These are phyloP conservation scores for Epizoanthus fatuus DNA, from an alignment of 92 coral and sea anemone species.

Conservation along the genomic window DNA sequence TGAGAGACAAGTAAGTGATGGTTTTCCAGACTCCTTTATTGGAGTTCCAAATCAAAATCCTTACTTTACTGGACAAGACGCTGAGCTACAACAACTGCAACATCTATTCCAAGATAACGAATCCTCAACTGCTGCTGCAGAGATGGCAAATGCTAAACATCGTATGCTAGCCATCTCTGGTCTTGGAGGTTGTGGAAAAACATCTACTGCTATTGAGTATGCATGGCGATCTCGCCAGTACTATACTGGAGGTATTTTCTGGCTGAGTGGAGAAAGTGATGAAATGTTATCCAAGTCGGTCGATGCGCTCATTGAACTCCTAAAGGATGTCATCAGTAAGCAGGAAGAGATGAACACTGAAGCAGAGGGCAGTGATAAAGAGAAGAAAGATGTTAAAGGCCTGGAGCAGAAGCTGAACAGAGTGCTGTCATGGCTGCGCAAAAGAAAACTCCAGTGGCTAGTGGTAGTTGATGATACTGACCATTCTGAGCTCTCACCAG, in stretches of 20 bases:
- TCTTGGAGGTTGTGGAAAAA: conserved; percentile 71
- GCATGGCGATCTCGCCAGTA: conserved; percentile 30
- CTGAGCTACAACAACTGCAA: background rate
- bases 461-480: conserved; percentile 21
- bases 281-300: conserved; percentile 23
- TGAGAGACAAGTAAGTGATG: background rate
- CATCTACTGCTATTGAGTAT: conserved; percentile 66
- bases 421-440: conserved; percentile 8
- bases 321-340: background rate
- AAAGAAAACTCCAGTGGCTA: conserved; percentile 15
- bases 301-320: background rate
- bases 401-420: background rate
- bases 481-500: conserved; percentile 11
- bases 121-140: background rate
- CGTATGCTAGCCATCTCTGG: conserved; percentile 51
- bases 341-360: background rate
- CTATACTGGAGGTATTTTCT: conserved; percentile 63
- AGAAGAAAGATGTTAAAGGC: background rate
- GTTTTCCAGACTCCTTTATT: background rate
- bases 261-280: conserved; percentile 70
- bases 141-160: background rate
- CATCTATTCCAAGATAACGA: background rate
- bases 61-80: conserved; percentile 31
- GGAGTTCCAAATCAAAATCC: conserved; percentile 21
- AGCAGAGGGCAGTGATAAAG: background rate